Percentiles rank a stretch among this genome's conserved stretches.
phyloP scores from a whole-genome alignment of 2,113 vertebrate genomes.

The Alethe diademata region DNA sequence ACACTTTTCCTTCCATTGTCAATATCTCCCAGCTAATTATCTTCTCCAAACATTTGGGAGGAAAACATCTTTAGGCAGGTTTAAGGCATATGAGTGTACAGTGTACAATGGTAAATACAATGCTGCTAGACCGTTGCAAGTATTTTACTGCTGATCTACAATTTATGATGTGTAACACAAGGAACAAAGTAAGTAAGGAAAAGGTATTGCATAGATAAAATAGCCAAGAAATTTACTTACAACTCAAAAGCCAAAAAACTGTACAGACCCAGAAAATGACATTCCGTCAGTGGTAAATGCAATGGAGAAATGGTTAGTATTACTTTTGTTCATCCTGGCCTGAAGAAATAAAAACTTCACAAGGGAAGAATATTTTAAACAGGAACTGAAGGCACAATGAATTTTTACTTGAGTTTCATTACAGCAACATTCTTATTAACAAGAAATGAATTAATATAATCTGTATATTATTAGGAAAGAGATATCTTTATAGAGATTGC shows the following conservation, averaged over 20 bases:
- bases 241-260: neutral
- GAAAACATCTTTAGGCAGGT: neutral
- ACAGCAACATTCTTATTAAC: neutral
- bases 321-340: neutral
- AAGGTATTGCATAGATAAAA: neutral
- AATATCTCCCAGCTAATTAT: neutral
- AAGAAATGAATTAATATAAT: neutral
- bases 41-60: neutral
- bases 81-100: neutral
- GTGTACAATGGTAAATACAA: rapidly evolving
- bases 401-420: neutral
- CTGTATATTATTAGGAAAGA: neutral
- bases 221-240: neutral
- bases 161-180: neutral
- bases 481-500: neutral
- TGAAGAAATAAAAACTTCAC: neutral
- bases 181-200: neutral
- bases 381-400: neutral
- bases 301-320: neutral
- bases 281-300: neutral
- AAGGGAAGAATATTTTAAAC: neutral
- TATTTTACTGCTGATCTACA: neutral
- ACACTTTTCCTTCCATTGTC: neutral
- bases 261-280: neutral
- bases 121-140: neutral